phyloP scores from a whole-genome alignment of 2,888 invertebrate genomes.

The Drosophila prostipennis region DNA sequence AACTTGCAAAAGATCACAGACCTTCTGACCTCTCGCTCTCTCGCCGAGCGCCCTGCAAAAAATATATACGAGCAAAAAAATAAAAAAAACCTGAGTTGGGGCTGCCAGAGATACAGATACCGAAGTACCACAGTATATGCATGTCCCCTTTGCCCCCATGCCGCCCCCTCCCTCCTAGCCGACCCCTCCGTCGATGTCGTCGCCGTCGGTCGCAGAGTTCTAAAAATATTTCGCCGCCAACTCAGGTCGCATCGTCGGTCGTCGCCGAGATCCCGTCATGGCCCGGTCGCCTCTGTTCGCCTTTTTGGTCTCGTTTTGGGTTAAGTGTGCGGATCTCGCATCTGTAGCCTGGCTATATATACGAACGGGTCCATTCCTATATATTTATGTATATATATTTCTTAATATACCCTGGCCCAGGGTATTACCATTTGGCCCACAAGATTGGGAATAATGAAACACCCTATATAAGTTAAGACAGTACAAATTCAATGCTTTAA shows the following conservation, averaged over 20 bases:
- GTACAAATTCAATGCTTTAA: not conserved
- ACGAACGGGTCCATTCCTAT: slow-evolving; percentile 22
- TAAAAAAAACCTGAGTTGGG: slow-evolving; percentile 35
- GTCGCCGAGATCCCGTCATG: slow-evolving; percentile 65
- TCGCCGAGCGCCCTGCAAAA: slow-evolving; percentile 49
- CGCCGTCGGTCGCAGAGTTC: slow-evolving; percentile 65
- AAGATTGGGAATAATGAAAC: not conserved
- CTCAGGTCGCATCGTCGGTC: slow-evolving; percentile 66
- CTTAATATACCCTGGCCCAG: slow-evolving; percentile 28
- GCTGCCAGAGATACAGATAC: slow-evolving; percentile 53
- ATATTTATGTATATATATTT: slow-evolving; percentile 18
- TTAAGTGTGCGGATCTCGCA: slow-evolving; percentile 75
- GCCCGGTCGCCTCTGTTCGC: slow-evolving; percentile 59
- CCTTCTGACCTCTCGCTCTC: slow-evolving; percentile 76
- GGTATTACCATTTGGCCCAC: slow-evolving; percentile 14
- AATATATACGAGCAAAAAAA: slow-evolving; percentile 27
- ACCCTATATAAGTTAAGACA: not conserved
- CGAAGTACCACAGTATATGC: slow-evolving; percentile 68
- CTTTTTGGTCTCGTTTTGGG: slow-evolving; percentile 77
- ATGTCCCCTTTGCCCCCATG: slow-evolving; percentile 52
- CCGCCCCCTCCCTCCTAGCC: slow-evolving; percentile 23
- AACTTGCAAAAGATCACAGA: slow-evolving; percentile 76
- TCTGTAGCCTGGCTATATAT: slow-evolving; percentile 59
- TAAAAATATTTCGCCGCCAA: slow-evolving; percentile 75
- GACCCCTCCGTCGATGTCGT: slow-evolving; percentile 32